These are phyloP conservation scores for Orchesellides sinensis DNA, from an alignment of 2,888 invertebrate species.

Conservation along the genomic window DNA sequence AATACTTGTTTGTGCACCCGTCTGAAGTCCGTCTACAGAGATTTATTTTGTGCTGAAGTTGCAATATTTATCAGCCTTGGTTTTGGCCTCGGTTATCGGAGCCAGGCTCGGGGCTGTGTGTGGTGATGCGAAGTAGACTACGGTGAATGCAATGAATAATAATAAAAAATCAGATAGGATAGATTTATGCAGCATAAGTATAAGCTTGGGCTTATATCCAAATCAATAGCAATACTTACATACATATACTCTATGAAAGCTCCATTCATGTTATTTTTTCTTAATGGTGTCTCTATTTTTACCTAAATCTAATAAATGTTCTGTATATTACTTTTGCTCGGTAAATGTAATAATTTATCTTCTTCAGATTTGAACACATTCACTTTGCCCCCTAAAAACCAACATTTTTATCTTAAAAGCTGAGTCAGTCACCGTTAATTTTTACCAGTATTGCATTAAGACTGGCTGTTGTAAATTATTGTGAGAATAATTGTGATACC, in stretches of 20 bases:
- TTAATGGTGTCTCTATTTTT: not conserved
- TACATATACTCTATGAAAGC: not conserved
- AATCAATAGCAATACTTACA: not conserved
- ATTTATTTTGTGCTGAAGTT: not conserved
- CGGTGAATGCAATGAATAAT: not conserved
- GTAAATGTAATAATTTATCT: no score
- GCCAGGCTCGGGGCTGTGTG: not conserved
- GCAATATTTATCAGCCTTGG: conserved; percentile 6
- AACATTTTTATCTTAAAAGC: no score
- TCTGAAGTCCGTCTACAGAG: not conserved
- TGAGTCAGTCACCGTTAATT: no score
- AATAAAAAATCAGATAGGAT: no score
- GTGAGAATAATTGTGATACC: no score
- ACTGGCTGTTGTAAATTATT: no score
- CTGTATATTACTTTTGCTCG: not conserved
- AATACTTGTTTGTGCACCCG: not conserved
- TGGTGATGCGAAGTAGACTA: not conserved
- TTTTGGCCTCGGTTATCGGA: not conserved
- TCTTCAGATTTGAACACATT: no score
- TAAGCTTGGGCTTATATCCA: not conserved
- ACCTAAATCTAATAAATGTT: not conserved
- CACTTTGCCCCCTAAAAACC: no score
- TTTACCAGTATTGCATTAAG: no score
- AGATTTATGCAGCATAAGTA: not conserved
- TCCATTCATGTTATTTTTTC: not conserved